Conservation (phyloP, 2,888 invertebrate species). For the Graphium colonna region DNA sequence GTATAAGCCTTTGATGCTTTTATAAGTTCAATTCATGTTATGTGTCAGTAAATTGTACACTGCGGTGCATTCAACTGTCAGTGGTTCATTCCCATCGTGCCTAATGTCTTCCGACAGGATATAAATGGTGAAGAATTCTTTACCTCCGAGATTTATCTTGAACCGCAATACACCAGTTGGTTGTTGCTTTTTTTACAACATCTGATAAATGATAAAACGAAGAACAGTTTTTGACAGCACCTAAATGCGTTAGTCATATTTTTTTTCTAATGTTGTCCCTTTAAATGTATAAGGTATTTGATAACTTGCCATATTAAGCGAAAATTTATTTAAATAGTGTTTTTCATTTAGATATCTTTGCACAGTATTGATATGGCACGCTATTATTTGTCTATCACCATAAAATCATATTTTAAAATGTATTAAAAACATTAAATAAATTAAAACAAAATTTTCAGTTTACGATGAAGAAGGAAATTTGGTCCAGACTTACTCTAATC, state of each 20-base stretch:
- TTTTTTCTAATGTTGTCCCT: too few relatives aligned
- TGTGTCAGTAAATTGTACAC: conserved; percentile 29
- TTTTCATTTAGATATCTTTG: too few relatives aligned
- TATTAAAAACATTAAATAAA: too few relatives aligned
- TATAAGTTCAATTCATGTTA: conserved; percentile 28
- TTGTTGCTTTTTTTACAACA: neutral
- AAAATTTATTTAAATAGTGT: too few relatives aligned
- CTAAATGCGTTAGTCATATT: too few relatives aligned
- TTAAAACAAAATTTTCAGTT: conserved; percentile 50
- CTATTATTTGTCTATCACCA: too few relatives aligned
- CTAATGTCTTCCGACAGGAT: conserved; percentile 21
- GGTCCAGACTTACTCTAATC: conserved; percentile 58
- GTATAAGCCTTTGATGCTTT: conserved; percentile 24
- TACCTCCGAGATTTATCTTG: conserved; percentile 12
- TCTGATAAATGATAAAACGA: neutral
- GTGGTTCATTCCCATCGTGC: conserved; percentile 22
- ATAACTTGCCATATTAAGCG: too few relatives aligned
- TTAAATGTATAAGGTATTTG: too few relatives aligned
- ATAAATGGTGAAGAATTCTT: conserved; percentile 16
- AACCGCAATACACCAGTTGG: neutral
- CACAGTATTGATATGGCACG: too few relatives aligned
- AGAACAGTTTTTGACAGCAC: too few relatives aligned
- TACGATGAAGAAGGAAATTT: conserved; percentile 67
- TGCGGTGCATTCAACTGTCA: conserved; percentile 32
- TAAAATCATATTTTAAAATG: too few relatives aligned